Percentiles rank a stretch among this genome's conserved stretches.
phyloP scores from a whole-genome alignment of 2,888 invertebrate genomes.

The Tetramorium bicarinatum region DNA sequence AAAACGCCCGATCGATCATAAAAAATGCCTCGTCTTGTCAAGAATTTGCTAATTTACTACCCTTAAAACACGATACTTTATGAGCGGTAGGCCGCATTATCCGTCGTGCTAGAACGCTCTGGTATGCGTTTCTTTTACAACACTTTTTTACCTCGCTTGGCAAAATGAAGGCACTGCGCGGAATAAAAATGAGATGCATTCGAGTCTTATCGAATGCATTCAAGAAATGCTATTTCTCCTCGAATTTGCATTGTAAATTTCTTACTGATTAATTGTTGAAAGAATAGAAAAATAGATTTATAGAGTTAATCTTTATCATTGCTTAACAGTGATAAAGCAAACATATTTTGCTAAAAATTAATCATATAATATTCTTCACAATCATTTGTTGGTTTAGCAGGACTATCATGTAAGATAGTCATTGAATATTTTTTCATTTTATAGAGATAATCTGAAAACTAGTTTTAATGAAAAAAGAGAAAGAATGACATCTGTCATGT shows the following conservation, averaged over 20 bases:
- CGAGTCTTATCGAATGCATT: not conserved
- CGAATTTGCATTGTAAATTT: not conserved
- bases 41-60: conserved; percentile 37
- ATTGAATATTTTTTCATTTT: not conserved
- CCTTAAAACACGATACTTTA: conserved; percentile 38
- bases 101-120: conserved; percentile 9
- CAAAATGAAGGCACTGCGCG: not conserved
- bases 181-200: conserved; percentile 21
- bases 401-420: not conserved
- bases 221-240: not conserved
- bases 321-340: not conserved
- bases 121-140: not conserved
- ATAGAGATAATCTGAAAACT: not conserved
- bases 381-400: not conserved
- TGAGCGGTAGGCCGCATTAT: conserved; percentile 16
- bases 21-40: conserved; percentile 34
- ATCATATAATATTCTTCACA: not conserved
- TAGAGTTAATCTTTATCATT: not conserved
- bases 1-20: conserved; percentile 3
- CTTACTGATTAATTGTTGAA: not conserved
- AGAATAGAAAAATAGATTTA: not conserved
- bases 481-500: not conserved
- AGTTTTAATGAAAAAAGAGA: conserved; percentile 15
- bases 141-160: not conserved
- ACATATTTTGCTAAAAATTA: not conserved